Base-by-base conservation (phyloP, 37 sponge, comb jelly and placozoan genomes). In the Spongilla lacustris region DNA sequence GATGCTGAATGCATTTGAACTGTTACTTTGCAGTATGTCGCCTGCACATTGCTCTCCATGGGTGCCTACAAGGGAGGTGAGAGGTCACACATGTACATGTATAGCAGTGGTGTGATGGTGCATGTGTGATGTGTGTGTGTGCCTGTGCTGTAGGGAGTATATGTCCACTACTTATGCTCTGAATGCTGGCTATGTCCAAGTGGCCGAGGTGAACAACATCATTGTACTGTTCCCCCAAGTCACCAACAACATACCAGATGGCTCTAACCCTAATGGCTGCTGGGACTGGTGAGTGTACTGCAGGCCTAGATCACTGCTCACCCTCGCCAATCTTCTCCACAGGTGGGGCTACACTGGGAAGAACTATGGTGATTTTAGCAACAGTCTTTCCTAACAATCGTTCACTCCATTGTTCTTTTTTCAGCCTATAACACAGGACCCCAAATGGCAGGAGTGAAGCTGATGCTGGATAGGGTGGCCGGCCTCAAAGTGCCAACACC, bases 171-270 rank as follows among this genome's bases (percentile, higher is more conserved):
- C 38, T 27, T 95, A 72, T 92, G 90, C 87, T 13, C 35, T 82
- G 34, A 81, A 91, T 48, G 82, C 90, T 69, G 95, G 92, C 6
- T 92, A 91, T 38, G 89, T 68, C 84, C 84, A 75, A 58, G 23
- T 89, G 35, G 95, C 93, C 9, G 95, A 95, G 74, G 75, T 50
- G 19, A 92, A 92, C 71, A 75, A 92, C 67, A 92, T 92, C 78
- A 95, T 95, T 50, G 66, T 95, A 5, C 32, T 95, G 69, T 95
- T 84, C 50, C 95, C 95, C n/a, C 95, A 95, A 87, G 87, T 66
- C 2, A 28, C 48, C 27, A 87, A 69, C 37, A 77, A 78, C 0
- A 78, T 79, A 34, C 68, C 81, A 17, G 58, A 17, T 58, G 58
- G 58, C 30, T 6, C 34, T 25, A 95, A 95, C 69, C 92, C 93